Evolutionary conservation across 2,113 vertebrate species (phyloP), one percentile per base, ranked within the genome.

Genomic region (Scomber colias): DNA sequence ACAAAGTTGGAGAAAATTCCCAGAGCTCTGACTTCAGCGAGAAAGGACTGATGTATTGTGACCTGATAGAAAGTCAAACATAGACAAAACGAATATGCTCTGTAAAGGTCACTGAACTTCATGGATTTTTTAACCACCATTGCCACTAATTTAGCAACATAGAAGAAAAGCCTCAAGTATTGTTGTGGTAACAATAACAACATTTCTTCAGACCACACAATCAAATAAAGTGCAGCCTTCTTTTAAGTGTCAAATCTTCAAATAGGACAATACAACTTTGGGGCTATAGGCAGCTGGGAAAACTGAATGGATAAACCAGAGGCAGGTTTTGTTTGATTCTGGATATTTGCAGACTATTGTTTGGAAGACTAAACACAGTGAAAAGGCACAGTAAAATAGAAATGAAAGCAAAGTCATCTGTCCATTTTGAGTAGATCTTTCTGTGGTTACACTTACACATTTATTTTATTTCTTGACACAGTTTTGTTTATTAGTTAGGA

Each of bases 1-100:
- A 53, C 44, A 69, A 71, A 73, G 19, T 46, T 55, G 10, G 35
- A 77, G 16, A 50, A 24, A 70, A 71, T 62, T 77, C 27, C 14
- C 11, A 50, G 68, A 21, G 44, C 56, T 81, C 78, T 60, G 31
- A 63, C 63, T 51, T 27, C 13, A 64, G 27, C 4, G 4, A 55
- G 3, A n/a, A 44, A n/a, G 30, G 2, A n/a, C 11, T 27, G 31
- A 50, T 49, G 51, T 55, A 54, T 16, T 76, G 11, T 40, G 68
- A 77, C 19, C 40, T 62, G 35, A 66, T 19, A 67, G 9, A 49
- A 24, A 55, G 63, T 68, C 35, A 44, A 57, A 68, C 3, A 2
- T 48, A 19, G 24, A 19, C 59, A 30, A 12, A 51, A n/a, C 9
- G n/a, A 35, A 61, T 10, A 66, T 61, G 9, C 17, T 48, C n/a